Percentiles rank a stretch among this genome's conserved stretches.
Evolutionary conservation across 2,888 invertebrate genomes (phyloP).

Genomic region (Zhuqinia jingwanae): DNA sequence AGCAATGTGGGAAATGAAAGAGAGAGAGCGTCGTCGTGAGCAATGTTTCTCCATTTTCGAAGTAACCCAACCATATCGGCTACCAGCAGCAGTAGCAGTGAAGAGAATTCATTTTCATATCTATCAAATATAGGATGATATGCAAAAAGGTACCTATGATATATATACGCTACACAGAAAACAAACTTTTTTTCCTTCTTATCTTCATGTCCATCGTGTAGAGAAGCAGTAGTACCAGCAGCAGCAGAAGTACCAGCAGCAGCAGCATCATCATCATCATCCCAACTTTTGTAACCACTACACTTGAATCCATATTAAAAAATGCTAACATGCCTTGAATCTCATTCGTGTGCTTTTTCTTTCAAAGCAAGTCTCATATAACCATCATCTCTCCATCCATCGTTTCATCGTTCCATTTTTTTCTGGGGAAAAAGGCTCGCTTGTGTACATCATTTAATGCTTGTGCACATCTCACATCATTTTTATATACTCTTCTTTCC

Average conservation of each 20-base stretch:
- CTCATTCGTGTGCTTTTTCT: background rate
- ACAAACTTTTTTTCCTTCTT: background rate
- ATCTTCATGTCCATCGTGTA: constrained; percentile 12
- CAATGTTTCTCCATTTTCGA: constrained; percentile 14
- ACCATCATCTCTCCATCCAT: background rate
- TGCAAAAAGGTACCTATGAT: constrained; percentile 43
- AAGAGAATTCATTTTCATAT: constrained; percentile 20
- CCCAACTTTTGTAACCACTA: background rate
- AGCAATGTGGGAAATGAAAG: background rate
- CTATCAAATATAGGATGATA: background rate
- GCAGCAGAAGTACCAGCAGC: constrained; percentile 4
- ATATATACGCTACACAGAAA: background rate
- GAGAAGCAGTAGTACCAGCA: background rate
- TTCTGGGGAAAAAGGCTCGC: constrained; percentile 38
- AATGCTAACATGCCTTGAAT: background rate
- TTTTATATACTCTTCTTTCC: background rate
- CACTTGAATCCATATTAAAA: background rate
- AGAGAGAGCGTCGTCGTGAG: no score
- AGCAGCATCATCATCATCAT: background rate
- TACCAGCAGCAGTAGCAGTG: no score
- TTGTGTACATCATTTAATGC: constrained; percentile 46
- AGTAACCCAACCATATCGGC: constrained; percentile 49
- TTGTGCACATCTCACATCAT: background rate
- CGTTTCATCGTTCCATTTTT: constrained; percentile 17
- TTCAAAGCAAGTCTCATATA: background rate